phyloP scores from a whole-genome alignment of 1,140 invertebrate species.

The Antheraea mylitta region DNA sequence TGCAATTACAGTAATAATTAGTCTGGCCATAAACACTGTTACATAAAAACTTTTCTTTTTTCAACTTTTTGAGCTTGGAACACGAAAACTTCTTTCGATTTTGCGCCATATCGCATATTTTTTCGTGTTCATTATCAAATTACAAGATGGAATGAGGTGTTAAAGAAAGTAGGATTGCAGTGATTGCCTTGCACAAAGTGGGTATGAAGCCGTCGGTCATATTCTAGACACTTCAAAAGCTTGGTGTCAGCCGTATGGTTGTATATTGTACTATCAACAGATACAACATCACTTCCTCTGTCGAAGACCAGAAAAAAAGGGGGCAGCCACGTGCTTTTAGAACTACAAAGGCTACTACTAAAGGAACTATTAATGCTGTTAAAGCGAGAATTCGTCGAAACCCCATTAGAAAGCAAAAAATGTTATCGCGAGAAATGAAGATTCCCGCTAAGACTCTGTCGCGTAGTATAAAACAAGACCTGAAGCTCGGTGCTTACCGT shows the following conservation, averaged over 20 bases:
- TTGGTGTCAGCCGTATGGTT: neutral
- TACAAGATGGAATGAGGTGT: too few species aligned
- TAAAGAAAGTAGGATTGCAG: too few species aligned
- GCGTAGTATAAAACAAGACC: constrained; percentile 14
- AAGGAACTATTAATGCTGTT: constrained; percentile 10
- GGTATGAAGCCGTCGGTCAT: too few species aligned
- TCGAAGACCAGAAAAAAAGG: constrained; percentile 15
- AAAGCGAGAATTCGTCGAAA: constrained; percentile 9
- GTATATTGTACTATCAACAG: too few species aligned
- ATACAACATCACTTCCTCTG: too few species aligned
- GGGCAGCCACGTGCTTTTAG: constrained; percentile 7
- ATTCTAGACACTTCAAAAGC: too few species aligned
- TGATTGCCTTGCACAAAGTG: too few species aligned
- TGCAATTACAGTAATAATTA: neutral
- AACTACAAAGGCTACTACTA: constrained; percentile 3
- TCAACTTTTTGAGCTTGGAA: neutral
- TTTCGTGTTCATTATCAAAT: too few species aligned
- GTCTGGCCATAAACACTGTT: constrained; percentile 13
- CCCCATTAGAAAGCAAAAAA: constrained; percentile 16
- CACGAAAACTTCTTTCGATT: too few species aligned
- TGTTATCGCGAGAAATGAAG: too few species aligned
- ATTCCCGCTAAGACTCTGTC: too few species aligned
- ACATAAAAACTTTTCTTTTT: constrained; percentile 8
- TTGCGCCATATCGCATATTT: too few species aligned
- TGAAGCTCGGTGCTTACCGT: constrained; percentile 17